Percentiles rank a stretch among this genome's conserved stretches.
phyloP scores from a whole-genome alignment of 2,797 vertebrate species.

The Acipenser ruthenus region DNA sequence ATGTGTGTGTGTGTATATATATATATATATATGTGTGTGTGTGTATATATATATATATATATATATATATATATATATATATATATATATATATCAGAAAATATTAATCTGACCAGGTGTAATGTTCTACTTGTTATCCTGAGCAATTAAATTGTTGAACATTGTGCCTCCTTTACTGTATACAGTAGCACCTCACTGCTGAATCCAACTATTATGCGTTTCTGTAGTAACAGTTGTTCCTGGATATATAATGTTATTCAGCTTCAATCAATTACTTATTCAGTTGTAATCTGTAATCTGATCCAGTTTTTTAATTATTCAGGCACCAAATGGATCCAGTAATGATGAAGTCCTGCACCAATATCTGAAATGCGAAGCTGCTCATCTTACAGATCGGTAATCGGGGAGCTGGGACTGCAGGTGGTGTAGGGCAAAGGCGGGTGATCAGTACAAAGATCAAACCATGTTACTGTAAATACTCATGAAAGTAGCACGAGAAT shows the following conservation, averaged over 20 bases:
- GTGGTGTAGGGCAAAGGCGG: slow-evolving; percentile 36
- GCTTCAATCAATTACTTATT: slow-evolving; percentile 55
- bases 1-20: too few species aligned
- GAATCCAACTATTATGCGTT: slow-evolving; percentile 29
- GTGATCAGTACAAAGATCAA: slow-evolving; percentile 22
- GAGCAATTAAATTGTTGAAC: too few species aligned
- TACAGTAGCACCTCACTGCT: slow-evolving; percentile 14
- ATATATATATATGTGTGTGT: too few species aligned
- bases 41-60: too few species aligned
- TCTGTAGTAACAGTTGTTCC: slow-evolving; percentile 29
- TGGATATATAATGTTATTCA: slow-evolving; percentile 51
- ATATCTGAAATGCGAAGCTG: slow-evolving; percentile 44
- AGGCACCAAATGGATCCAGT: slow-evolving; percentile 53
- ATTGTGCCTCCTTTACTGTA: too few species aligned
- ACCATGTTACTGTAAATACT: neutral
- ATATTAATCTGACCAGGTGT: too few species aligned
- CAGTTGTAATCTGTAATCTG: slow-evolving; percentile 51
- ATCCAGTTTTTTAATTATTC: slow-evolving; percentile 58
- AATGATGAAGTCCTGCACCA: slow-evolving; percentile 45
- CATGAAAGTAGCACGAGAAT: too few species aligned
- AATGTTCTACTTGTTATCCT: too few species aligned
- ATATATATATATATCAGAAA: too few species aligned
- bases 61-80: too few species aligned
- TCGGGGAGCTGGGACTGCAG: slow-evolving; percentile 36
- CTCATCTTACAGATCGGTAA: slow-evolving; percentile 52